Evolutionary conservation across 2,113 vertebrate genomes (phyloP), one percentile per base, ranked within the genome.

Genomic region (Pluvianellus socialis): DNA sequence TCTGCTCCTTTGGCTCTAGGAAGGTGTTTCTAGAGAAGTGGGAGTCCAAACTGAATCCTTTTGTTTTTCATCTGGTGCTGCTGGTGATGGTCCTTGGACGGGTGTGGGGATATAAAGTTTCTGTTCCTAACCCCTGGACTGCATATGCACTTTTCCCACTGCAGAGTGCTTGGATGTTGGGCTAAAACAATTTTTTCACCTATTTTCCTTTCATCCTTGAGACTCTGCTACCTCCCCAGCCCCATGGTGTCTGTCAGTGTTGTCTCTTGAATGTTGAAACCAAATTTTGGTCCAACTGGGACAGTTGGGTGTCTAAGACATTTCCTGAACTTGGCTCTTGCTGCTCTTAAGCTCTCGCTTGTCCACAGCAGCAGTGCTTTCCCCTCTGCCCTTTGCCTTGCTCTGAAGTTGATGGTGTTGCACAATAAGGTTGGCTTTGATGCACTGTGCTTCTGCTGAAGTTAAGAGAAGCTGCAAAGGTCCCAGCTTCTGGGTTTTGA

Each of bases 241-340:
- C 1, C 5, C 21, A 47, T 4, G 4, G 32, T 1, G 7, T 32
- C 40, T 67, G 5, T 50, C n/a, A 35, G 22, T 38, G 21, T 4
- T 68, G 22, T 52, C 11, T 83, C 53, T 73, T 5, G 2, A 35
- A 47, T 61, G 12, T 6, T 70, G 55, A 76, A 75, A 35, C 0
- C 5, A 62, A 45, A 63, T 1, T 68, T 72, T 76, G 28, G 26
- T 82, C 72, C 52, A 75, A 5, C 16, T 2, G 8, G 70, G 8
- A 16, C 5, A 40, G 20, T 3, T 70, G 42, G 21, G 11, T 44
- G 49, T 77, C 18, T 52, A 38, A 67, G 44, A 59, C 53, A 19
- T 70, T 72, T 90, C 47, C 55, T 24, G 21, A 86, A 61, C 33
- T 7, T 65, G 14, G 1, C 18, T 19, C 16, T 44, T 5, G 5